Conservation (phyloP, 2,113 vertebrate species). For the Oryzias woworae region DNA sequence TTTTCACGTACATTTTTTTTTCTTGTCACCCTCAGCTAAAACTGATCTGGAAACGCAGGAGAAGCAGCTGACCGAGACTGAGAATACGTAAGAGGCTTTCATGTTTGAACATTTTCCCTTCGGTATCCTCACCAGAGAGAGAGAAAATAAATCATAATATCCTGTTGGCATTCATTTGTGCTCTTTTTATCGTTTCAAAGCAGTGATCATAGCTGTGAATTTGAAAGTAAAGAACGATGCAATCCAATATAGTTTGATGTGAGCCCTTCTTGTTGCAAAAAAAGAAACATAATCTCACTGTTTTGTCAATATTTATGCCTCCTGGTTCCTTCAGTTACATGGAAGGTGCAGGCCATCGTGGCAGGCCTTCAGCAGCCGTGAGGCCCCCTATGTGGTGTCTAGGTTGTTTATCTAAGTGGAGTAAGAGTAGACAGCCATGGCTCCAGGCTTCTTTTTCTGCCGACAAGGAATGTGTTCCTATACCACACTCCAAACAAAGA, state of each 20-base stretch:
- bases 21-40: slow-evolving; percentile 81
- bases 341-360: slow-evolving; percentile 57
- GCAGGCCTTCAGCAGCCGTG: slow-evolving; percentile 61
- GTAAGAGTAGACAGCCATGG: slow-evolving; percentile 82
- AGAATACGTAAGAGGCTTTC: slow-evolving; percentile 83
- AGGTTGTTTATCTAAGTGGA: slow-evolving; percentile 86
- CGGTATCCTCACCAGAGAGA: slow-evolving; percentile 3
- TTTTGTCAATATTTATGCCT: slow-evolving; percentile 69
- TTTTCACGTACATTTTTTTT: background rate
- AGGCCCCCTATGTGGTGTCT: slow-evolving; percentile 66
- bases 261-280: slow-evolving; percentile 10
- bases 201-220: slow-evolving; percentile 24
- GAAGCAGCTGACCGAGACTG: slow-evolving; percentile 83
- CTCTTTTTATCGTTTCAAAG: slow-evolving; percentile 16
- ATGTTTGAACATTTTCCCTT: slow-evolving; percentile 11
- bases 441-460: slow-evolving; percentile 90
- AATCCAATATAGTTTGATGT: slow-evolving; percentile 23
- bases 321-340: slow-evolving; percentile 54
- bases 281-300: slow-evolving; percentile 42
- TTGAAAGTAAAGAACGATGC: slow-evolving; percentile 16
- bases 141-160: background rate
- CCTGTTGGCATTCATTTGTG: slow-evolving; percentile 5
- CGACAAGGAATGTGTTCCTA: slow-evolving; percentile 84
- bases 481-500: slow-evolving; percentile 87
- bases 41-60: slow-evolving; percentile 87